A percentile compares a stretch with the other conserved stretches of the same genome.
These are phyloP conservation scores for Chamaea fasciata DNA, from an alignment of 2,113 vertebrate genomes.

Conservation along the genomic window DNA sequence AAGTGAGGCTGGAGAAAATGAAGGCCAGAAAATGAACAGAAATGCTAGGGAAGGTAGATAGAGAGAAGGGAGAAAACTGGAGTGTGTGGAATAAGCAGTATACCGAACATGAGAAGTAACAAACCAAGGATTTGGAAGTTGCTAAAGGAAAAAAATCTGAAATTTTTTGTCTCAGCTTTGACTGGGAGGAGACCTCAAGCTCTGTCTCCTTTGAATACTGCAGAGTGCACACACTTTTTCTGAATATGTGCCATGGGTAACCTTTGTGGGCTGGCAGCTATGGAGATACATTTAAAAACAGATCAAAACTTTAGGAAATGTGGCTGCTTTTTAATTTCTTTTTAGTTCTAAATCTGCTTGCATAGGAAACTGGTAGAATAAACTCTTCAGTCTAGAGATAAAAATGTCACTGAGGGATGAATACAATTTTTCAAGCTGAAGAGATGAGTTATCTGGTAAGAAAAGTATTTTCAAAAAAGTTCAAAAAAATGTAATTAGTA, in stretches of 20 bases:
- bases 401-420: background rate
- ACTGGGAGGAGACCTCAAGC: background rate
- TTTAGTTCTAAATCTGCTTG: background rate
- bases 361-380: background rate
- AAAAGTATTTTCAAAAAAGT: background rate
- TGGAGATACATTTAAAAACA: background rate
- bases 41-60: background rate
- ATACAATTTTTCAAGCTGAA: background rate
- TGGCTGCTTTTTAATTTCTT: background rate
- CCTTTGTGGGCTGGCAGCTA: background rate
- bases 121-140: background rate
- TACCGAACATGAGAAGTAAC: background rate
- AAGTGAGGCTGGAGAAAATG: background rate
- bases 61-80: background rate
- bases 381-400: background rate
- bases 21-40: background rate
- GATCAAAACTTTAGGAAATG: background rate
- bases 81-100: background rate
- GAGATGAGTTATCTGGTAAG: background rate
- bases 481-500: background rate
- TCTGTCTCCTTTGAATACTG: background rate
- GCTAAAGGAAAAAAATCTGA: background rate
- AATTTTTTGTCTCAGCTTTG: background rate
- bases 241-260: background rate
- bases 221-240: background rate